Evolutionary conservation across 53 echinoderm and acorn worm genomes (phyloP), one percentile per base, ranked within the genome.

Genomic region (Echinarachnius parma): DNA sequence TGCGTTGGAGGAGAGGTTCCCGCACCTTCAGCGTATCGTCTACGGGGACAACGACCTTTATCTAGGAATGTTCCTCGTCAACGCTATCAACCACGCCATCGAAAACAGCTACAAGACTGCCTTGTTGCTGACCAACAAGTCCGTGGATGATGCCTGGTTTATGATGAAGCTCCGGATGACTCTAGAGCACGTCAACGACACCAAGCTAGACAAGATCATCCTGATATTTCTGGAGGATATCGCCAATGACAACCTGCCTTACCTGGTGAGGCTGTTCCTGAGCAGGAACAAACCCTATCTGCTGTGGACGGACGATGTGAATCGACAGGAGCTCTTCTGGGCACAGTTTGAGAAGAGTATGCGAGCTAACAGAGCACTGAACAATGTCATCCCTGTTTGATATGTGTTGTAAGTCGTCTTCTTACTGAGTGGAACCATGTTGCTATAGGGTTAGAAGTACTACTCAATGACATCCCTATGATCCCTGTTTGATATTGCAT

Each of bases 101-200:
- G 48, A 46, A 7, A 66, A 66, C 49, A 66, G 66, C 66, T 66
- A 32, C 49, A 66, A 66, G 66, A 66, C 66, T 32, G 66, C 21
- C 0, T 29, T 66, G 29, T 30, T 66, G 48, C 30, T 66, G 4
- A 48, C 48, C 10, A 66, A 66, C 49, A 22, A 66, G 48, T 66
- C 48, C 4, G 66, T 31, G 30, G 31, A 66, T 30, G 48, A 66
- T 48, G 31, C 66, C n/a, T 66, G 66, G 66, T 66, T 66, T 28
- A 66, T 66, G 31, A 66, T 48, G n/a, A 66, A 66, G 66, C 16
- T 66, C 9, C 28, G 66, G 19, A 48, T 66, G 48, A 31, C 66
- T 16, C 32, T 66, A 19, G 66, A 66, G 49, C 66, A 66, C 30
- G 30, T 66, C 29, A 66, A 66, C 20, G 66, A 66, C 47, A 66